Evolutionary conservation across 2,888 invertebrate genomes (phyloP).

Genomic region (Hetaerina titia): DNA sequence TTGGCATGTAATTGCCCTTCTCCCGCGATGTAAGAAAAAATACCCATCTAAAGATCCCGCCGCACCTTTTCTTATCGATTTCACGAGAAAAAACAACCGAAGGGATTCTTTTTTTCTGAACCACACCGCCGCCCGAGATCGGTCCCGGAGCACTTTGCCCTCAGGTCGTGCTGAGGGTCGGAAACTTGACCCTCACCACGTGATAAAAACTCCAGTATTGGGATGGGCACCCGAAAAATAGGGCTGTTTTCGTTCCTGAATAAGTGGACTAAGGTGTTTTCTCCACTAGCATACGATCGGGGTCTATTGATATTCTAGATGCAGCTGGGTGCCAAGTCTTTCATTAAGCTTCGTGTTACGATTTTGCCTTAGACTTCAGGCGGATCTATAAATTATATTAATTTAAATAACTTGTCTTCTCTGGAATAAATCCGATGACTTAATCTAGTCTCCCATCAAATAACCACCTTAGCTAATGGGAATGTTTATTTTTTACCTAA

Average conservation of each 20-base stretch:
- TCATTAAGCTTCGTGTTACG: neutral
- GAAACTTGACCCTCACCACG: neutral
- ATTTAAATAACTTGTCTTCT: neutral
- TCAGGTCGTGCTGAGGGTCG: neutral
- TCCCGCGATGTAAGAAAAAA: neutral
- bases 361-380: neutral
- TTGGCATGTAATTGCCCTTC: slow-evolving; percentile 11
- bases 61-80: slow-evolving; percentile 16
- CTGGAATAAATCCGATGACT: neutral
- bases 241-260: neutral
- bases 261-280: neutral
- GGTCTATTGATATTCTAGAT: neutral
- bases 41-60: neutral
- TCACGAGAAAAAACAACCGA: slow-evolving; percentile 11
- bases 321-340: slow-evolving; percentile 21
- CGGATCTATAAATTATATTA: neutral
- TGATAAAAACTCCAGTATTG: neutral
- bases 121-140: neutral
- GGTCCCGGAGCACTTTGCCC: neutral
- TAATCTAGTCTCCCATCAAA: neutral
- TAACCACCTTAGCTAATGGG: neutral
- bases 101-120: neutral
- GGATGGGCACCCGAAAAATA: neutral
- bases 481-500: neutral
- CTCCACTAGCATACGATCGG: neutral